These are phyloP conservation scores for Calcarius lapponicus DNA, from an alignment of 2,797 vertebrate species.

Conservation along the genomic window DNA sequence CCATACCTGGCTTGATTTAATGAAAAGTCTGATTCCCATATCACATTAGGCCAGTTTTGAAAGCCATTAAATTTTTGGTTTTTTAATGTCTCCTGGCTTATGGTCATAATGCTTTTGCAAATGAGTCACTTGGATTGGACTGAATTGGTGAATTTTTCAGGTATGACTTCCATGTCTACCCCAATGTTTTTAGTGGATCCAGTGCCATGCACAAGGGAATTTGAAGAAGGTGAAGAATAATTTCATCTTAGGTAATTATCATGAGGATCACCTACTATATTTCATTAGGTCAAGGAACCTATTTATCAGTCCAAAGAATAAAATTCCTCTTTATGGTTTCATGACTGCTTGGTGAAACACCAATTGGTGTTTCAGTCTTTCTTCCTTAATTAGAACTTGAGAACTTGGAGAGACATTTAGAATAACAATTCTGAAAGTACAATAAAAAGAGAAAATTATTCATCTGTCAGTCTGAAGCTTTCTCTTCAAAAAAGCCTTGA, in stretches of 20 bases:
- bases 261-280: not conserved
- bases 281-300: not conserved
- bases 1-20: not conserved
- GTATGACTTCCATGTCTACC: not conserved
- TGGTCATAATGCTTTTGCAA: not conserved
- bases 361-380: not conserved
- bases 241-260: not conserved
- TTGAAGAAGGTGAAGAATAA: not conserved
- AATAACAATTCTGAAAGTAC: not conserved
- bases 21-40: not conserved
- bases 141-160: not conserved
- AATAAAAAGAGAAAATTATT: not conserved
- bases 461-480: not conserved
- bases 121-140: not conserved
- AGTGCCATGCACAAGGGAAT: not conserved
- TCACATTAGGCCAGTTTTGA: not conserved
- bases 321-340: not conserved
- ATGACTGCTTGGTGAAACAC: not conserved
- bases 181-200: not conserved
- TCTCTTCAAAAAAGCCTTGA: not conserved
- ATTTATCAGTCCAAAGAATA: not conserved
- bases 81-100: not conserved
- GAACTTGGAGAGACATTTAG: not conserved
- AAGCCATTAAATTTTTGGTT: not conserved
- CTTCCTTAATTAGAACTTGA: not conserved